These are phyloP conservation scores for Hypomecis atomaria DNA, from an alignment of 2,888 invertebrate species.

Conservation along the genomic window DNA sequence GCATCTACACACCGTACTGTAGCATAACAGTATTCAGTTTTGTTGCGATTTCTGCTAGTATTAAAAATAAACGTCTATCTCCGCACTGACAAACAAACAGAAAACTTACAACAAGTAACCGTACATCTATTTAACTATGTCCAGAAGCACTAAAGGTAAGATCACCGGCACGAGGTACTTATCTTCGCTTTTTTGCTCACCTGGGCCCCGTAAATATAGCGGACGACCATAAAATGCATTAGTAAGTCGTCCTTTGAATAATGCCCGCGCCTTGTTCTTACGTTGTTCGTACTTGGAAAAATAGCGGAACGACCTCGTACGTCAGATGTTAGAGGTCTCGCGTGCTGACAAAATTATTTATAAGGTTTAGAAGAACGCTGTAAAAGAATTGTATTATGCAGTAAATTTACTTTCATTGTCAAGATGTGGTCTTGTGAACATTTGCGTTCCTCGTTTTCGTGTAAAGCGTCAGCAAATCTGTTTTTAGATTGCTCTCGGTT, in stretches of 20 bases:
- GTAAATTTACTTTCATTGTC: background rate
- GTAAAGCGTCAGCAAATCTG: too few species aligned
- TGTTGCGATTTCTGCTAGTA: too few species aligned
- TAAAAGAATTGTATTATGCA: slow-evolving; percentile 7
- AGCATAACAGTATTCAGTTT: too few species aligned
- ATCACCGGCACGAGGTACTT: slow-evolving; percentile 66
- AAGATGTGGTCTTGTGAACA: too few species aligned
- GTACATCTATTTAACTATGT: slow-evolving; percentile 23
- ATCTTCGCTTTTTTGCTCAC: slow-evolving; percentile 66
- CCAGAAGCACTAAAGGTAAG: slow-evolving; percentile 56
- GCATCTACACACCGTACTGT: too few species aligned
- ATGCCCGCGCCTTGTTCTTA: slow-evolving; percentile 57
- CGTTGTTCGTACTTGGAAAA: slow-evolving; percentile 49
- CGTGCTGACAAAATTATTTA: slow-evolving; percentile 33
- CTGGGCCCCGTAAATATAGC: slow-evolving; percentile 78
- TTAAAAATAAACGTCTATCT: too few species aligned
- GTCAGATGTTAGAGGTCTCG: slow-evolving; percentile 43
- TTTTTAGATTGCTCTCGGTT: too few species aligned
- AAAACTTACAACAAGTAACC: background rate
- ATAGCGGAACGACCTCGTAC: slow-evolving; percentile 50
- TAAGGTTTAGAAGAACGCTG: slow-evolving; percentile 15
- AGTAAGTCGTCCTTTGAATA: slow-evolving; percentile 77
- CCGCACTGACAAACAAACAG: too few species aligned
- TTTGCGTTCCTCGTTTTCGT: too few species aligned
- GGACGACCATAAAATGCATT: slow-evolving; percentile 78